These are phyloP conservation scores for Erythrolamprus reginae DNA, from an alignment of 2,113 vertebrate species.

Conservation along the genomic window DNA sequence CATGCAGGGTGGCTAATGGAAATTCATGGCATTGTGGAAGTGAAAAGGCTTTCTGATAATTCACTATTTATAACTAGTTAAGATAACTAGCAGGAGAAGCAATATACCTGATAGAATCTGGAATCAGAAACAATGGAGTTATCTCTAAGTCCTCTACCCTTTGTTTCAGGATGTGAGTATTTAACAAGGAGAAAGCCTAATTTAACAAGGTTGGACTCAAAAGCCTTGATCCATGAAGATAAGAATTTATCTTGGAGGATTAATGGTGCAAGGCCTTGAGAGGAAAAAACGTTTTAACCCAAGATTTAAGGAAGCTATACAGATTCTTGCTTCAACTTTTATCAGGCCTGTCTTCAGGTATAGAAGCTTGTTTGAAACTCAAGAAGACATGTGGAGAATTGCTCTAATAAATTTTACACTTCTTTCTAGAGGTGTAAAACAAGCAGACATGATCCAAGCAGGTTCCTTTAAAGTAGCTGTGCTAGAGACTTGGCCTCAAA, in stretches of 20 bases:
- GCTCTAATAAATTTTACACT: no score
- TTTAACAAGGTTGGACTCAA: not conserved
- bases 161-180: not conserved
- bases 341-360: not conserved
- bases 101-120: not conserved
- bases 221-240: not conserved
- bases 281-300: not conserved
- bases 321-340: not conserved
- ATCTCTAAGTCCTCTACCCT: not conserved
- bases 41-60: not conserved
- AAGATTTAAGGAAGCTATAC: not conserved
- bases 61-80: not conserved
- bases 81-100: not conserved
- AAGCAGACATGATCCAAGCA: no score
- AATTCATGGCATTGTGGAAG: not conserved
- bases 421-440: no score
- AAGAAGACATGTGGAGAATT: not conserved
- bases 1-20: not conserved
- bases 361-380: not conserved
- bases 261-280: no score
- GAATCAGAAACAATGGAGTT: not conserved
- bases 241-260: not conserved
- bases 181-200: not conserved
- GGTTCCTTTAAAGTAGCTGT: no score
- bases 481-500: no score